phyloP scores from a whole-genome alignment of 2,797 vertebrate genomes.

The Gobio occitaniae region DNA sequence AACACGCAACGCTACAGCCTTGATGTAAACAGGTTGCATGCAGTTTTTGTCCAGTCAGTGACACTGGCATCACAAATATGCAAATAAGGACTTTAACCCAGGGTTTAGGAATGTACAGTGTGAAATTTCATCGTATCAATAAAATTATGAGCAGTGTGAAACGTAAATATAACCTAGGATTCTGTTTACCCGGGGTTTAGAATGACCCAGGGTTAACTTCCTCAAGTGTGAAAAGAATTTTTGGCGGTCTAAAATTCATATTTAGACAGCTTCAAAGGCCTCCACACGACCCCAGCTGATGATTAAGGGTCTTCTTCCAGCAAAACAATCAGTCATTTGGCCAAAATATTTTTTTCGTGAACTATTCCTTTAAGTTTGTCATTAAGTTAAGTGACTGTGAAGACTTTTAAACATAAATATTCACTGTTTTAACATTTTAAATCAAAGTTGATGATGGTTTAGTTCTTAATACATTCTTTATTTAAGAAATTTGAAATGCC shows the following conservation, averaged over 20 bases:
- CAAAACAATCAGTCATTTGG: background rate
- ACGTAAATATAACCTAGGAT: no score
- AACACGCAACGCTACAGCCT: no score
- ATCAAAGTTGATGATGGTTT: background rate
- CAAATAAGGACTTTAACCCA: no score
- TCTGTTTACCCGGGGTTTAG: no score
- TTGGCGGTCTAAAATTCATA: background rate
- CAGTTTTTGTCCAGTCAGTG: no score
- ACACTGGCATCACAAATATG: no score
- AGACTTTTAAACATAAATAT: background rate
- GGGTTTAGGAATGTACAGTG: no score
- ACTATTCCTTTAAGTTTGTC: background rate
- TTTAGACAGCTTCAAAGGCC: background rate
- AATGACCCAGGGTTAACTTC: no score
- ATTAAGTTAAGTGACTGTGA: background rate
- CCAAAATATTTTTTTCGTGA: background rate
- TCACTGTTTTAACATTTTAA: background rate
- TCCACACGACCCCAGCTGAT: background rate
- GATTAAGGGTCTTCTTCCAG: background rate
- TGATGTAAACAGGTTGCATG: no score
- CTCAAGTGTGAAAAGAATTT: no score
- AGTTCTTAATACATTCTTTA: background rate
- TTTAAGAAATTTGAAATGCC: background rate
- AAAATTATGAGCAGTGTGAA: no score
- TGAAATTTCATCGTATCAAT: no score